These are phyloP conservation scores for Chorisops tibialis DNA, from an alignment of 2,888 invertebrate species.

Conservation along the genomic window DNA sequence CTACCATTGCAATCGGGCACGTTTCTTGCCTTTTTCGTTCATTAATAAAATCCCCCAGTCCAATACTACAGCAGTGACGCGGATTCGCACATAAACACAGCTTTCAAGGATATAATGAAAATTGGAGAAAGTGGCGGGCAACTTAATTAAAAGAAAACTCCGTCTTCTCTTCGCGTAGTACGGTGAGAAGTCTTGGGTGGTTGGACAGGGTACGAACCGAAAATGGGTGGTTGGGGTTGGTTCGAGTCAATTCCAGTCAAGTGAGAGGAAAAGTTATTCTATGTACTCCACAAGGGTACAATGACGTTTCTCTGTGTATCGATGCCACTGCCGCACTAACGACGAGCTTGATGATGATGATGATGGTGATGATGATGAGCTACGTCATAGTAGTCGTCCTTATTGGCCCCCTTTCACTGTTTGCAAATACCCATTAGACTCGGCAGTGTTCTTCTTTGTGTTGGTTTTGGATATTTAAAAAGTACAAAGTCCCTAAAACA, in stretches of 20 bases:
- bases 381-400: slow-evolving; percentile 24
- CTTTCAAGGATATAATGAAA: slow-evolving; percentile 28
- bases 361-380: slow-evolving; percentile 32
- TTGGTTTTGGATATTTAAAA: slow-evolving; percentile 26
- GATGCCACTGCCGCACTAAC: slow-evolving; percentile 12
- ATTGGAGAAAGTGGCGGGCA: slow-evolving; percentile 33
- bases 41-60: slow-evolving; percentile 21
- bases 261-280: slow-evolving; percentile 28
- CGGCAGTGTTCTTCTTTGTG: slow-evolving; percentile 14
- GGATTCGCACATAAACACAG: slow-evolving; percentile 8
- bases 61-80: slow-evolving; percentile 1
- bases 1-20: background rate
- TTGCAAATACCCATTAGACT: slow-evolving; percentile 8
- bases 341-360: slow-evolving; percentile 27
- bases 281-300: background rate
- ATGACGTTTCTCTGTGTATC: slow-evolving; percentile 4
- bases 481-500: slow-evolving; percentile 31
- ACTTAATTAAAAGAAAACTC: slow-evolving; percentile 34
- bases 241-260: background rate
- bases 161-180: slow-evolving; percentile 5
- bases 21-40: slow-evolving; percentile 15
- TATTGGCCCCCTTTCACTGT: slow-evolving; percentile 8
- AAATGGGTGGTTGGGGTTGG: background rate
- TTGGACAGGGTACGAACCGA: background rate
- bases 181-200: slow-evolving; percentile 10